These are phyloP conservation scores for Drosophila watanabei DNA, from an alignment of 1,140 invertebrate genomes.

Conservation along the genomic window DNA sequence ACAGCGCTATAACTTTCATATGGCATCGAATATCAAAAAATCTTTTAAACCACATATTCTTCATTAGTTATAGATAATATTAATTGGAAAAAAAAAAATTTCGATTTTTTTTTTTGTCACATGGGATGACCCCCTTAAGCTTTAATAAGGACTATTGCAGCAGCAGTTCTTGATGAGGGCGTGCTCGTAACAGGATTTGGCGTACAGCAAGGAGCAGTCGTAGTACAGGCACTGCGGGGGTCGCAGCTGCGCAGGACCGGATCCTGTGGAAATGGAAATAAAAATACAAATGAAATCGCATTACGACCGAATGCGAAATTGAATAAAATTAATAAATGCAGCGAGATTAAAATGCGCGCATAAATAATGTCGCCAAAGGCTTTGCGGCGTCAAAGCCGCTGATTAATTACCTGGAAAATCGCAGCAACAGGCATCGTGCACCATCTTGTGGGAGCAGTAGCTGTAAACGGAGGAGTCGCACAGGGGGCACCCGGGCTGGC, in stretches of 20 bases:
- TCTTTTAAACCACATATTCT: too few relatives aligned
- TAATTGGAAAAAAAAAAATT: too few relatives aligned
- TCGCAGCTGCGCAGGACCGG: conserved; percentile 35
- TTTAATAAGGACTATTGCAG: conserved; percentile 87
- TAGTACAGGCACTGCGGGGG: conserved; percentile 89
- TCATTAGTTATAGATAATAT: too few relatives aligned
- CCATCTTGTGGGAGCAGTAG: conserved; percentile 90
- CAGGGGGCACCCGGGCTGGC: conserved; percentile 87
- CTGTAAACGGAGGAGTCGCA: conserved; percentile 91
- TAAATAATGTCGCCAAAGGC: conserved; percentile 48
- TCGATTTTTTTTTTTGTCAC: too few relatives aligned
- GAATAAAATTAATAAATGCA: conserved; percentile 51
- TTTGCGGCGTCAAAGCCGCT: neutral
- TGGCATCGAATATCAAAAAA: too few relatives aligned
- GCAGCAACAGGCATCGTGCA: conserved; percentile 92
- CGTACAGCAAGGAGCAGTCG: conserved; percentile 90
- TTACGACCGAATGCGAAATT: conserved; percentile 34
- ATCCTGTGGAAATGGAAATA: conserved; percentile 20
- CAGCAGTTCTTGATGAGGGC: conserved; percentile 90
- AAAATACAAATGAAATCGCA: conserved; percentile 15
- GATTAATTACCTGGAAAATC: conserved; percentile 86
- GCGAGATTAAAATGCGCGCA: conserved; percentile 25
- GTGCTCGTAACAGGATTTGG: conserved; percentile 91
- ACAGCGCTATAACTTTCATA: too few relatives aligned
- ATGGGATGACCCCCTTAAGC: too few relatives aligned